phyloP scores from a whole-genome alignment of 1,140 invertebrate genomes.

The Catajapyx aquilonaris region DNA sequence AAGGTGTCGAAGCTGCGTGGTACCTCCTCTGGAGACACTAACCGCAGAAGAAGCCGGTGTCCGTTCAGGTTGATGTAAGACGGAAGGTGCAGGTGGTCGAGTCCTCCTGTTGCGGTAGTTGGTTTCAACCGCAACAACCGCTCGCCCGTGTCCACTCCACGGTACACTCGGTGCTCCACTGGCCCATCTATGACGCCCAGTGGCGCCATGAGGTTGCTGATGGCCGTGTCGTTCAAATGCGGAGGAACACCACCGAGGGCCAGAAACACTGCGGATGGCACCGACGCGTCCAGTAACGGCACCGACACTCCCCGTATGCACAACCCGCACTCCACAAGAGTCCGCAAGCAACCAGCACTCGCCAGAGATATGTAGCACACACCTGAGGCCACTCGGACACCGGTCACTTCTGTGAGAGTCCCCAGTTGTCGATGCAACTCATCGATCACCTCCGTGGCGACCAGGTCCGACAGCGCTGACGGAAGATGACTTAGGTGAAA shows the following conservation, averaged over 20 bases:
- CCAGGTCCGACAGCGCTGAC: too few species aligned
- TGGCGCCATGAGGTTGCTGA: background rate
- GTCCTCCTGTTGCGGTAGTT: too few species aligned
- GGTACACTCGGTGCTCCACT: background rate
- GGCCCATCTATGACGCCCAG: background rate
- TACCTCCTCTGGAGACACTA: too few species aligned
- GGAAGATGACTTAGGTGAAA: too few species aligned
- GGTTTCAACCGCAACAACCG: too few species aligned
- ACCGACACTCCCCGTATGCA: background rate
- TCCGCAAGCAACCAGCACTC: background rate
- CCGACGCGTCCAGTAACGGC: background rate
- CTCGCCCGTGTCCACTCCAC: background rate
- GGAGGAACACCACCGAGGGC: background rate
- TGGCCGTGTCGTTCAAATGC: background rate
- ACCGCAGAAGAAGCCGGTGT: too few species aligned
- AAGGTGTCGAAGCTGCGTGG: too few species aligned
- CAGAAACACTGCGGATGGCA: background rate
- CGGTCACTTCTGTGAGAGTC: background rate
- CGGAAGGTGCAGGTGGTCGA: too few species aligned
- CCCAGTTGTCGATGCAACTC: too few species aligned
- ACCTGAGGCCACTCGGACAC: background rate
- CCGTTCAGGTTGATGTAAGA: too few species aligned
- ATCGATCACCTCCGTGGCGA: too few species aligned
- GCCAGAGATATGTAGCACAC: background rate
- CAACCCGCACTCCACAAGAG: background rate